A percentile compares a stretch with the other conserved stretches of the same genome.
Evolutionary conservation across 2,888 invertebrate genomes (phyloP).

Genomic region (Ochropleura plecta): DNA sequence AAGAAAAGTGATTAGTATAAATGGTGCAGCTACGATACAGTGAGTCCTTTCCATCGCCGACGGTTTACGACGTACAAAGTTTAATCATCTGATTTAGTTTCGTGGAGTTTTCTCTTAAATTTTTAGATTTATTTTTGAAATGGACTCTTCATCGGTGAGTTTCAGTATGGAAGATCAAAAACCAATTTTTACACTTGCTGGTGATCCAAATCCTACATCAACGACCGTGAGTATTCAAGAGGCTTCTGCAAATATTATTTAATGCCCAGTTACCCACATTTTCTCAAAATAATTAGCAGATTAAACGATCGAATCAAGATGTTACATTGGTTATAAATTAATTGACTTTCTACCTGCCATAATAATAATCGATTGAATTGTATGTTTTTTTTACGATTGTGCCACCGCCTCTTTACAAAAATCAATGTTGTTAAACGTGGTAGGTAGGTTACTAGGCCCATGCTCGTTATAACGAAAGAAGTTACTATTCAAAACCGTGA

Average conservation of each 20-base stretch:
- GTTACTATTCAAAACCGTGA: background rate
- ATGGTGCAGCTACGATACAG: conserved; percentile 63
- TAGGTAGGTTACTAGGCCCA: background rate
- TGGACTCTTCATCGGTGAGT: conserved; percentile 76
- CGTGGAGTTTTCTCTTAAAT: conserved; percentile 11
- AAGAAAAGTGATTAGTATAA: conserved; percentile 70
- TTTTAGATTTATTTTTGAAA: conserved; percentile 34
- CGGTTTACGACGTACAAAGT: conserved; percentile 49
- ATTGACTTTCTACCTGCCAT: background rate
- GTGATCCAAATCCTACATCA: conserved; percentile 72
- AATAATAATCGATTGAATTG: background rate
- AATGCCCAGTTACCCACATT: background rate
- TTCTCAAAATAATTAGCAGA: background rate
- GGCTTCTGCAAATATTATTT: conserved; percentile 1
- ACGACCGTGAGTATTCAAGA: conserved; percentile 74
- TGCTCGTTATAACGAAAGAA: background rate
- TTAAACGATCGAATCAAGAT: background rate
- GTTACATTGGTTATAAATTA: background rate
- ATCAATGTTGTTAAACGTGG: background rate
- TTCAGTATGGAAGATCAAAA: conserved; percentile 78
- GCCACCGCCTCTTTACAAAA: no score
- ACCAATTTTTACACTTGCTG: conserved; percentile 77
- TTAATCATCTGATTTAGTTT: conserved; percentile 20
- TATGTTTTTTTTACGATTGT: background rate
- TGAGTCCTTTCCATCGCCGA: conserved; percentile 67